These are phyloP conservation scores for Hylia prasina DNA, from an alignment of 2,113 vertebrate genomes.

Conservation along the genomic window DNA sequence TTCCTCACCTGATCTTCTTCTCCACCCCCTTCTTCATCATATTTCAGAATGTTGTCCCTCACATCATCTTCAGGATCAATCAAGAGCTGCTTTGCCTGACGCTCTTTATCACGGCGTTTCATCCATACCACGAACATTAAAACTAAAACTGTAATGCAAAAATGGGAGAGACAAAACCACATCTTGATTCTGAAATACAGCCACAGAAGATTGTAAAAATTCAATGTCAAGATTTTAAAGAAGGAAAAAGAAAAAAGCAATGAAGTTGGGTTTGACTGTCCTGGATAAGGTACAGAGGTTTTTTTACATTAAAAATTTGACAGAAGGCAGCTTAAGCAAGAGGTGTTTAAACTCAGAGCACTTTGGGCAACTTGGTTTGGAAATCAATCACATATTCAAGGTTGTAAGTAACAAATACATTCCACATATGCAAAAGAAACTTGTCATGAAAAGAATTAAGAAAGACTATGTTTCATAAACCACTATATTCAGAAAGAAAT, in stretches of 20 bases:
- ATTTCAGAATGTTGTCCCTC: constrained; percentile 95
- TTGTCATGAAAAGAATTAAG: not conserved
- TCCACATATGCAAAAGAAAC: not conserved
- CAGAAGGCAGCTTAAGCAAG: not conserved
- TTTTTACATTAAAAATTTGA: not conserved
- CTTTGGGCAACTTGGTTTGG: not conserved
- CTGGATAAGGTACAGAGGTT: not conserved
- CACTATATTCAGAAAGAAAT: not conserved
- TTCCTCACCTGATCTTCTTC: constrained; percentile 94
- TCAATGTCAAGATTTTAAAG: not conserved
- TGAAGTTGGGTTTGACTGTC: not conserved
- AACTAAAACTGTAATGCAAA: constrained; percentile 81
- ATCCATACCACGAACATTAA: constrained; percentile 97
- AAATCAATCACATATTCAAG: not conserved
- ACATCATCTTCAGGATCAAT: constrained; percentile 97
- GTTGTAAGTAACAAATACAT: not conserved
- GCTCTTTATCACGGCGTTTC: constrained; percentile 94
- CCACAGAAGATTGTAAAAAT: not conserved
- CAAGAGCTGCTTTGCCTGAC: constrained; percentile 93
- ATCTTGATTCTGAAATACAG: not conserved
- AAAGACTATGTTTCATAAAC: not conserved
- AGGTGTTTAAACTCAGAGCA: not conserved
- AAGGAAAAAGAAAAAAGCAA: not conserved
- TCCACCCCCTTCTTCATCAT: constrained; percentile 97
- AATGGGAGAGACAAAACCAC: not conserved